phyloP scores from a whole-genome alignment of 2,113 vertebrate species.

The Notothenia coriiceps region DNA sequence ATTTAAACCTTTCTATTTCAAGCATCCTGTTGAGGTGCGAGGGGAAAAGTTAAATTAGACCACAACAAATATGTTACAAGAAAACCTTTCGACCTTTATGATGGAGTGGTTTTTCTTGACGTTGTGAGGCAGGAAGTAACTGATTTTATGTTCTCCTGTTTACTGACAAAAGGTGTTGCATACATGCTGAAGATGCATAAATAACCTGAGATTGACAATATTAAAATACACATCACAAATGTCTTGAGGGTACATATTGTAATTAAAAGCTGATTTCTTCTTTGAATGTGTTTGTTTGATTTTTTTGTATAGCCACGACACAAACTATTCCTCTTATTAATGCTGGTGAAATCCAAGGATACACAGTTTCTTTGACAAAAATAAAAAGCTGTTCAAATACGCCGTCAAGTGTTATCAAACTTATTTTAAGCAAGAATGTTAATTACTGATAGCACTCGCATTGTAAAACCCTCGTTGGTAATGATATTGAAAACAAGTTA shows the following conservation, averaged over 20 bases:
- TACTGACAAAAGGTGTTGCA: neutral
- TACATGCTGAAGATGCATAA: neutral
- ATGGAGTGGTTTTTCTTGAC: constrained; percentile 17
- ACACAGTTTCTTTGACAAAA: neutral
- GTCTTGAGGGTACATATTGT: neutral
- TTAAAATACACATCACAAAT: neutral
- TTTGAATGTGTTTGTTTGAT: too few species aligned
- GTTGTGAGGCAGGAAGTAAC: constrained; percentile 49
- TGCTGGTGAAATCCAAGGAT: neutral
- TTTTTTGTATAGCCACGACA: too few species aligned
- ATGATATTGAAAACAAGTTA: neutral
- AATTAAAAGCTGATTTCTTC: too few species aligned
- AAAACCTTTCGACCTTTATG: neutral
- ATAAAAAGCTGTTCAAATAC: neutral
- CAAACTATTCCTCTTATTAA: neutral
- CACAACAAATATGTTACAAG: constrained; percentile 5
- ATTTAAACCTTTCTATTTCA: neutral
- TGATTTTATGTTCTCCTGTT: neutral
- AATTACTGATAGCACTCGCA: neutral
- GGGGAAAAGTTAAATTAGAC: constrained; percentile 1
- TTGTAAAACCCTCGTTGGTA: neutral
- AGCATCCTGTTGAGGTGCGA: constrained; percentile 33
- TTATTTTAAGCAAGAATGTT: neutral
- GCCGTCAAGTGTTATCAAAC: neutral
- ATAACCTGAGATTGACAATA: neutral